Percentiles rank a stretch among this genome's conserved stretches.
phyloP scores from a whole-genome alignment of 2,888 invertebrate species.

The Oxycera nigricornis region DNA sequence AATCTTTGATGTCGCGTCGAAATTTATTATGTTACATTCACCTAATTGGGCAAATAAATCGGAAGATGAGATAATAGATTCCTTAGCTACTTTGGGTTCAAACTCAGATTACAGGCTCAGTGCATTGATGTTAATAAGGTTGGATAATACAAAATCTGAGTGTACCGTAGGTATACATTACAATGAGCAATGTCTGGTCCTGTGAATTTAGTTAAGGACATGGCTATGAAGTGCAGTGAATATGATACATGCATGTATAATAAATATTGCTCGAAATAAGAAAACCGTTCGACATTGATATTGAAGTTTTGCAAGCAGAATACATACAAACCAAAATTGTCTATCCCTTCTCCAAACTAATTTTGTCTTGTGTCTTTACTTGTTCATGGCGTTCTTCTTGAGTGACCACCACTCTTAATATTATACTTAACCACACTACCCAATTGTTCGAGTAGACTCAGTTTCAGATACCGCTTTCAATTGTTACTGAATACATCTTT shows the following conservation, averaged over 20 bases:
- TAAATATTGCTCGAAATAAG: no score
- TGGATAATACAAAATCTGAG: neutral
- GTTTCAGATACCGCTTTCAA: neutral
- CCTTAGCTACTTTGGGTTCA: neutral
- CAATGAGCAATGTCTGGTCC: no score
- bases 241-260: no score
- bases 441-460: neutral
- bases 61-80: neutral
- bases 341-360: neutral
- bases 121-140: neutral
- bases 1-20: neutral
- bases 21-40: slow-evolving; percentile 1
- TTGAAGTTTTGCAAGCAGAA: neutral
- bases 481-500: slow-evolving; percentile 8
- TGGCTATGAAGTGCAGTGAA: no score
- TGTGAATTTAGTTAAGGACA: no score
- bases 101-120: neutral
- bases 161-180: no score
- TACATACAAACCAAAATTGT: neutral
- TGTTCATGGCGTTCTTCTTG: neutral
- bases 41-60: neutral
- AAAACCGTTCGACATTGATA: no score
- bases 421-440: neutral
- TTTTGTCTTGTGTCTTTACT: neutral
- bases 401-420: slow-evolving; percentile 12